Percentiles rank a stretch among this genome's conserved stretches.
Evolutionary conservation across 2,888 invertebrate genomes (phyloP).

Genomic region (Cepaea hortensis): DNA sequence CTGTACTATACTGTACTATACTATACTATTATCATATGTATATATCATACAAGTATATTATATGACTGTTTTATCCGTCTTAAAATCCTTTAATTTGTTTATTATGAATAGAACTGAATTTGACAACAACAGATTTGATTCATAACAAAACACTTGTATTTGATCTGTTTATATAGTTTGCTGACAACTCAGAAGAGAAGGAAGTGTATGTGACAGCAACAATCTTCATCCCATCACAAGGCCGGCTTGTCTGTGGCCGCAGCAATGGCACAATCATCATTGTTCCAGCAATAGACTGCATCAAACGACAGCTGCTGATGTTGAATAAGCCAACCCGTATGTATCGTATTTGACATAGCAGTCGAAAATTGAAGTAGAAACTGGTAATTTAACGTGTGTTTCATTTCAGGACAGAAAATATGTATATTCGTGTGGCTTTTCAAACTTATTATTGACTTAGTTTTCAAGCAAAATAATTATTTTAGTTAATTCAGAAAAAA

Average conservation of each 20-base stretch:
- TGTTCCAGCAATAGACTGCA: conserved; percentile 95
- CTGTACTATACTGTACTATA: too few species aligned
- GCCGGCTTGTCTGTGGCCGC: conserved; percentile 93
- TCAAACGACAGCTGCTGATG: conserved; percentile 89
- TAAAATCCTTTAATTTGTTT: too few species aligned
- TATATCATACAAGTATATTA: too few species aligned
- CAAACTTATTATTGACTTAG: too few species aligned
- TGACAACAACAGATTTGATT: too few species aligned
- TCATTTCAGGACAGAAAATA: background rate
- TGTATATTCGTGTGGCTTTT: too few species aligned
- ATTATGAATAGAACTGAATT: too few species aligned
- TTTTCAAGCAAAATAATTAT: too few species aligned
- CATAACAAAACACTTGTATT: background rate
- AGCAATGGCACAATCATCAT: conserved; percentile 97
- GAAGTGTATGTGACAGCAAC: conserved; percentile 85
- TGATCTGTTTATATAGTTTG: conserved; percentile 1
- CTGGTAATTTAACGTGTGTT: background rate
- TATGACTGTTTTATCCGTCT: too few species aligned
- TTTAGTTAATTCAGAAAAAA: too few species aligned
- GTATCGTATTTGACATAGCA: background rate
- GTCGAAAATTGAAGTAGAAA: background rate
- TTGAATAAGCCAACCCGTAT: conserved; percentile 28
- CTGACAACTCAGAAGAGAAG: conserved; percentile 56
- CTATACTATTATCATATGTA: too few species aligned
- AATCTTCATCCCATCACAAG: conserved; percentile 94